phyloP scores from a whole-genome alignment of 2,888 invertebrate genomes.

The Cerastoderma edule region DNA sequence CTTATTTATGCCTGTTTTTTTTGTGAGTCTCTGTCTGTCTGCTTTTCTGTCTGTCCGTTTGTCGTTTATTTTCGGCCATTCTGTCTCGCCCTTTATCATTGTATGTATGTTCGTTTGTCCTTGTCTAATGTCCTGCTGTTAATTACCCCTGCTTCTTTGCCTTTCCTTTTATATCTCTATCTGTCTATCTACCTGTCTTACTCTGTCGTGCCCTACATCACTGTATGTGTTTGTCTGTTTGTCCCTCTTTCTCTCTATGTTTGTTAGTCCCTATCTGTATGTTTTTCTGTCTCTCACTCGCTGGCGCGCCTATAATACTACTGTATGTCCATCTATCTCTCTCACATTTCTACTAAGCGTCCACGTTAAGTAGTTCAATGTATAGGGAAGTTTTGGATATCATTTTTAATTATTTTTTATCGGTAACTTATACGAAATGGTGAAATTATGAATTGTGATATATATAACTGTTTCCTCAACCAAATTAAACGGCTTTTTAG shows the following conservation, averaged over 20 bases:
- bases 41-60: too few relatives aligned
- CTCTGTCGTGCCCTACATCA: neutral
- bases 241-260: constrained; percentile 5
- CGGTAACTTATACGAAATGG: too few relatives aligned
- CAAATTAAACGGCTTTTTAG: too few relatives aligned
- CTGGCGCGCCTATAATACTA: neutral
- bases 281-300: neutral
- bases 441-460: too few relatives aligned
- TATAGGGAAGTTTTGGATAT: too few relatives aligned
- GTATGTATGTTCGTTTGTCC: neutral
- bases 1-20: too few relatives aligned
- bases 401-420: too few relatives aligned
- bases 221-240: constrained; percentile 1
- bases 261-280: neutral
- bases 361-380: too few relatives aligned
- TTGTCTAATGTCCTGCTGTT: neutral
- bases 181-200: neutral
- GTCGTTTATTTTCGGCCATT: too few relatives aligned
- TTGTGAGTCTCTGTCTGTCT: too few relatives aligned
- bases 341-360: neutral
- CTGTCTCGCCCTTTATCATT: neutral
- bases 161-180: too few relatives aligned
- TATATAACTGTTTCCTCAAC: too few relatives aligned
- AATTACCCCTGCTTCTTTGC: neutral
- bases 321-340: neutral